Base-by-base conservation (phyloP, 2,113 vertebrate species). In the Pelobates fuscus region DNA sequence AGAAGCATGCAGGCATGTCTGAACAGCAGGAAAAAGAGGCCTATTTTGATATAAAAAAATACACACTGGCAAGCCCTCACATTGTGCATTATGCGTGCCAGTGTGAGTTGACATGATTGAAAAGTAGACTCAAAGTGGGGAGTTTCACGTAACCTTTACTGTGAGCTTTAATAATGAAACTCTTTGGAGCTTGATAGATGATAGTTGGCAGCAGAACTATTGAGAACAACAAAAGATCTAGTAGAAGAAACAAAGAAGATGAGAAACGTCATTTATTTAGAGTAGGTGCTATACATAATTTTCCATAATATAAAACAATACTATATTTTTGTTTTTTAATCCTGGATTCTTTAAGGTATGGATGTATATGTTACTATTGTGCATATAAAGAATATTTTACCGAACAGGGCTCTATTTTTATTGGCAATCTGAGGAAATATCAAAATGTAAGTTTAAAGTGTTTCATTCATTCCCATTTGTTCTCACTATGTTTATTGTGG, bases 1-100 rank as follows among this genome's bases (percentile, higher is more conserved):
- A 37, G 32, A 37, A 37, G 10, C 32, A 37, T 8, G 64, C 61
- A 57, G 66, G 77, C 61, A 70, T 70, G 61, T 41, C 58, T 62
- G 41, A 77, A 43, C 77, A 59, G 30, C 54, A 78, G 67, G 55
- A 21, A 71, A 21, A 71, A 67, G 32, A 32, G 52, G 49, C 78
- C 17, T 79, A 59, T 81, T 78, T 78, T 78, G 54, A 58, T 72
- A 66, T 57, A 30, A 52, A 77, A 37, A 84, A 26, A 78, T 80
- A 80, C 76, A 59, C 70, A 65, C 79, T 72, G 81, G 61, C 8
- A 0, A 57, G 37, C 78, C 43, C n/a, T 70, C 81, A 71, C 83
- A 72, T 78, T 41, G 37, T 74, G 59, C 8, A 69, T 85, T 82
- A 0, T 0, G 83, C 77, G 85, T 82, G 80, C 66, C 66, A 76